Evolutionary conservation across 2,888 invertebrate species (phyloP).

Genomic region (Heteromurus nitidus): DNA sequence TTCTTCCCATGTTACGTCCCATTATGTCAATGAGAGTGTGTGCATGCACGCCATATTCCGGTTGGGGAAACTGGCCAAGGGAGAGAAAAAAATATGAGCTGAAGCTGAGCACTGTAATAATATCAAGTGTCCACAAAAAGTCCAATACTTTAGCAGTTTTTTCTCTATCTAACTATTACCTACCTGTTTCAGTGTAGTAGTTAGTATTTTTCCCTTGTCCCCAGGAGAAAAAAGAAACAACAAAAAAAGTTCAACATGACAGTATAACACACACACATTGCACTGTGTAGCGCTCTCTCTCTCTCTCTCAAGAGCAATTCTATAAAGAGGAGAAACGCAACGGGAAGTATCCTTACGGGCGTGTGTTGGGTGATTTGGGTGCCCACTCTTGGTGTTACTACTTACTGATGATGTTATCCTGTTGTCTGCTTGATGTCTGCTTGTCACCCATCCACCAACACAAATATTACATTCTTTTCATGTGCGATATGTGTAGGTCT

Average conservation of each 20-base stretch:
- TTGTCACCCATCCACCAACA: conserved; percentile 44
- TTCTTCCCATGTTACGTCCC: conserved; percentile 57
- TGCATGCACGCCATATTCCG: conserved; percentile 43
- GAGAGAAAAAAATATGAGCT: conserved; percentile 10
- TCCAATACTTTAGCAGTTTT: conserved; percentile 28
- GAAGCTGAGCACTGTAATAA: conserved; percentile 19
- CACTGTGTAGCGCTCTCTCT: no score
- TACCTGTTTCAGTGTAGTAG: no score
- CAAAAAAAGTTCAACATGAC: neutral
- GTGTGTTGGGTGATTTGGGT: conserved; percentile 36
- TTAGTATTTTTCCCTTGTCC: conserved; percentile 15
- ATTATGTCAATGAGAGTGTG: conserved; percentile 51
- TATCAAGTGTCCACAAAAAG: conserved; percentile 27
- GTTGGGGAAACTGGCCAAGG: conserved; percentile 38
- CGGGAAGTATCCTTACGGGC: neutral
- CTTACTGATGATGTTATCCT: conserved; percentile 40
- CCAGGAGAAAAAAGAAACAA: conserved; percentile 30
- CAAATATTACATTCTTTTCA: conserved; percentile 1
- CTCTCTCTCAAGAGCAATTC: neutral
- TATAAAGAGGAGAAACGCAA: neutral
- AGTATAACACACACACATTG: neutral
- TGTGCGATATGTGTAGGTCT: neutral
- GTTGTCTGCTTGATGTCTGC: conserved; percentile 54
- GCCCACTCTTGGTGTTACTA: conserved; percentile 43
- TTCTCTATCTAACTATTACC: conserved; percentile 11